These are phyloP conservation scores for Sander vitreus DNA, from an alignment of 2,113 vertebrate genomes.

Conservation along the genomic window DNA sequence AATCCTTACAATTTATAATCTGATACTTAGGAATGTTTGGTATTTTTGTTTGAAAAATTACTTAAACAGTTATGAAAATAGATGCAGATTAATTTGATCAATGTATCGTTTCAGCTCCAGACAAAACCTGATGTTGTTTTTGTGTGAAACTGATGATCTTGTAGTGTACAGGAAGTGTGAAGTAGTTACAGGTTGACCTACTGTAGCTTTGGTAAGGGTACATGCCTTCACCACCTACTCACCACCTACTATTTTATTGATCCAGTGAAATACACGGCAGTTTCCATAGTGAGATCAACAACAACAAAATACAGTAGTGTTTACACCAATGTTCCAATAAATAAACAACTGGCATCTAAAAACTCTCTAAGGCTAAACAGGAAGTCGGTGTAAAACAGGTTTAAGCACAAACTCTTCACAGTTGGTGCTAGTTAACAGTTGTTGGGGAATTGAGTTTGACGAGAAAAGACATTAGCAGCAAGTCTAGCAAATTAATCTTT, in stretches of 20 bases:
- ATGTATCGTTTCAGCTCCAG: not conserved
- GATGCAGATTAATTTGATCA: not conserved
- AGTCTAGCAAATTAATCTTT: constrained; percentile 82
- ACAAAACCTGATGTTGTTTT: not conserved
- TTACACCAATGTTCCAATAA: constrained; percentile 4
- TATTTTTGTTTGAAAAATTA: not conserved
- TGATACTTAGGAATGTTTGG: not conserved
- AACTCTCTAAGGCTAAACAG: constrained; percentile 18
- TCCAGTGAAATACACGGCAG: not conserved
- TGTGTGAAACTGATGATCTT: not conserved
- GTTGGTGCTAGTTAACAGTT: constrained; percentile 53
- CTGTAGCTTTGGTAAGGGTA: not conserved
- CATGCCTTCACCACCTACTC: not conserved
- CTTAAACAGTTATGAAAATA: not conserved
- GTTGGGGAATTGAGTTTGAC: constrained; percentile 72
- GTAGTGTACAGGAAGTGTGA: not conserved
- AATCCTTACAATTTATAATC: not conserved
- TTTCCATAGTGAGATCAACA: not conserved
- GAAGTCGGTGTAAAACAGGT: not conserved
- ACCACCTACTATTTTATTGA: not conserved
- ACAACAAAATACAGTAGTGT: not conserved
- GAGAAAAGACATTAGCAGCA: constrained; percentile 73
- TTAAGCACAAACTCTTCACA: constrained; percentile 27
- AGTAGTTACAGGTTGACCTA: not conserved
- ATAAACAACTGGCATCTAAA: constrained; percentile 7